Evolutionary conservation across 2,888 invertebrate species (phyloP), one percentile per base, ranked within the genome.

Genomic region (Ormia ochracea): DNA sequence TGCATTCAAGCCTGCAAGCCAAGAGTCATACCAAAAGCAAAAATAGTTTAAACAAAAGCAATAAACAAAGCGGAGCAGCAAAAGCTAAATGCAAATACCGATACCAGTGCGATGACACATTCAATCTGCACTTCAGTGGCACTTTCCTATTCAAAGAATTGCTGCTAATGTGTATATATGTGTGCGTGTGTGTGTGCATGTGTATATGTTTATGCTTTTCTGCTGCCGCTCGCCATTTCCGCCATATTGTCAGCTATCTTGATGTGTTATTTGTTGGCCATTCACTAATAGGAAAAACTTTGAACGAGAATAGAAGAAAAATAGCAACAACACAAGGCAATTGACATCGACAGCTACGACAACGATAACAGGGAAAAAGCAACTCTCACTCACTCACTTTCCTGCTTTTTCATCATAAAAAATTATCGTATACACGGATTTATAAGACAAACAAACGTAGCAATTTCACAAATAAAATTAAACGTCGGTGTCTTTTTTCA

Each of bases 221-320:
- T 76, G 78, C 10, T 52, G 66, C 69, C 73, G 72, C 73, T 79
- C 69, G 54, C 73, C 33, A 78, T 77, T 77, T 73, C 78, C 78
- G 79, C 61, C 76, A 81, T 79, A 78, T 81, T 76, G 78, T 76
- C 77, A 78, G 74, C 70, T 75, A 68, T 76, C 66, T 72, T 72
- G 63, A 61, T 72, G 48, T 36, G 33, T 66, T 75, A 65, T 74
- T 69, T 77, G 78, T 75, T 56, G 59, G 78, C 66, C 69, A 58
- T 74, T 61, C 36, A 61, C 45, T 48, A 43, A 54, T 70, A 63
- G 58, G 28, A 68, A 77, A 68, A 74, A 28, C 38, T 65, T n/a
- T 61, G n/a, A 45, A 43, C 48, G 65, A n/a, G n/a, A n/a, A n/a
- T n/a, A n/a, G n/a, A 17, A 4, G 14, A 58, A 41, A 65, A 50